These are phyloP conservation scores for Chascanopsetta lugubris DNA, from an alignment of 2,113 vertebrate species.

Conservation along the genomic window DNA sequence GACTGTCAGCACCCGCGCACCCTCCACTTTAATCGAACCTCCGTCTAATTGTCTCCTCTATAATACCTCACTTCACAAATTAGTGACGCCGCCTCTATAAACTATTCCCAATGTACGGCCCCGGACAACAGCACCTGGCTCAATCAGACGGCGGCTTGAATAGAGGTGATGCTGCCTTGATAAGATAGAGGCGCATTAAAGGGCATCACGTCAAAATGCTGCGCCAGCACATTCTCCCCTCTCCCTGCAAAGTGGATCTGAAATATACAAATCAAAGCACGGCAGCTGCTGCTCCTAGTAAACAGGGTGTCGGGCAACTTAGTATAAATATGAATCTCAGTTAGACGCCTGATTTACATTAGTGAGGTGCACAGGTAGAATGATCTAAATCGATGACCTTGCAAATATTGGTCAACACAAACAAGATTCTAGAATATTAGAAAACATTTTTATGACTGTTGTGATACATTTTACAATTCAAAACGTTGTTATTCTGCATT, in stretches of 20 bases:
- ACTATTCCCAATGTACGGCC: constrained; percentile 65
- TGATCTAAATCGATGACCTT: constrained; percentile 25
- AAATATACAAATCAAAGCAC: constrained; percentile 61
- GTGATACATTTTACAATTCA: too few species aligned
- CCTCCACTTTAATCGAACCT: constrained; percentile 64
- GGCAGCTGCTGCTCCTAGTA: constrained; percentile 41
- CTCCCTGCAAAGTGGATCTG: constrained; percentile 28
- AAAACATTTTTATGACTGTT: background rate
- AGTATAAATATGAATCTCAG: too few species aligned
- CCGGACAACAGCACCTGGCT: constrained; percentile 52
- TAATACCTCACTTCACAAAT: constrained; percentile 76
- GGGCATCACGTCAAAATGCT: constrained; percentile 69
- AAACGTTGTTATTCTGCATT: too few species aligned
- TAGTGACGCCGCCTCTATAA: constrained; percentile 62
- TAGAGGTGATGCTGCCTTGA: constrained; percentile 59
- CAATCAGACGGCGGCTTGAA: constrained; percentile 63
- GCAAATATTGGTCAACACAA: background rate
- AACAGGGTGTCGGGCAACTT: too few species aligned
- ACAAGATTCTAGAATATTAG: background rate
- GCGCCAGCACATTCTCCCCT: constrained; percentile 60
- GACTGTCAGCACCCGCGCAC: constrained; percentile 77
- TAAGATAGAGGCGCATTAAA: constrained; percentile 72
- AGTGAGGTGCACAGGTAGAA: constrained; percentile 3
- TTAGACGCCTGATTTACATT: constrained; percentile 30
- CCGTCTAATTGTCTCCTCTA: constrained; percentile 74